These are phyloP conservation scores for Nemopilema nomurai DNA, from an alignment of 30 jellyfish, hydroid and myxozoan species.

Conservation along the genomic window DNA sequence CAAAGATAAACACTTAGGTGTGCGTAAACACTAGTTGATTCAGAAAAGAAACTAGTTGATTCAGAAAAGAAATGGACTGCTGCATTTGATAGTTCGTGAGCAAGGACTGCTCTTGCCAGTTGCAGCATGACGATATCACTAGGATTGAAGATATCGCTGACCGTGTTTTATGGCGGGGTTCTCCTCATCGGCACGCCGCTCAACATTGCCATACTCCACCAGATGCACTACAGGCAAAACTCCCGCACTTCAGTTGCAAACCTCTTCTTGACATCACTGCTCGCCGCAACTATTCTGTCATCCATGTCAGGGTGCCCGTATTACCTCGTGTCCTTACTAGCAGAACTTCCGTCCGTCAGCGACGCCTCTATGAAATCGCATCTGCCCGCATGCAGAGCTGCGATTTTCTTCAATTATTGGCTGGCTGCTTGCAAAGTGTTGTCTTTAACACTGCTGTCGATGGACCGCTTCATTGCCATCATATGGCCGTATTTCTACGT, in stretches of 20 bases:
- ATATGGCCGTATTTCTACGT: constrained; percentile 28
- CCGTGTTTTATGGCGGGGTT: neutral
- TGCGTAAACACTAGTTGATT: no score
- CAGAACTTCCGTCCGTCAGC: constrained; percentile 10
- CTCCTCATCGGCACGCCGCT: constrained; percentile 7
- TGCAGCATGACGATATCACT: constrained; percentile 6
- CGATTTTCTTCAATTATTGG: constrained; percentile 11
- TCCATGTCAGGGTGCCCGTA: constrained; percentile 32
- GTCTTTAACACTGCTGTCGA: constrained; percentile 22
- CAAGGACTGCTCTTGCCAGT: neutral
- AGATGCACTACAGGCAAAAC: constrained; percentile 1
- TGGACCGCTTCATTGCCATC: constrained; percentile 25
- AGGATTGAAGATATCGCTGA: neutral
- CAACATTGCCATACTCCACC: constrained; percentile 9
- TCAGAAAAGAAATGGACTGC: no score
- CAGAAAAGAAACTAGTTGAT: no score
- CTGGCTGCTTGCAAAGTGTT: constrained; percentile 27
- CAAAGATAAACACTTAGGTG: no score
- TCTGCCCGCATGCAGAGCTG: constrained; percentile 22
- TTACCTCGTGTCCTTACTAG: constrained; percentile 15
- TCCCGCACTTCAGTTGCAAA: constrained; percentile 1
- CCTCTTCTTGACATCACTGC: constrained; percentile 4
- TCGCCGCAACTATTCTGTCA: constrained; percentile 13
- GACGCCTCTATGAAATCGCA: neutral
- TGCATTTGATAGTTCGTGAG: neutral